These are phyloP conservation scores for Seriola aureovittata DNA, from an alignment of 2,113 vertebrate species.

Conservation along the genomic window DNA sequence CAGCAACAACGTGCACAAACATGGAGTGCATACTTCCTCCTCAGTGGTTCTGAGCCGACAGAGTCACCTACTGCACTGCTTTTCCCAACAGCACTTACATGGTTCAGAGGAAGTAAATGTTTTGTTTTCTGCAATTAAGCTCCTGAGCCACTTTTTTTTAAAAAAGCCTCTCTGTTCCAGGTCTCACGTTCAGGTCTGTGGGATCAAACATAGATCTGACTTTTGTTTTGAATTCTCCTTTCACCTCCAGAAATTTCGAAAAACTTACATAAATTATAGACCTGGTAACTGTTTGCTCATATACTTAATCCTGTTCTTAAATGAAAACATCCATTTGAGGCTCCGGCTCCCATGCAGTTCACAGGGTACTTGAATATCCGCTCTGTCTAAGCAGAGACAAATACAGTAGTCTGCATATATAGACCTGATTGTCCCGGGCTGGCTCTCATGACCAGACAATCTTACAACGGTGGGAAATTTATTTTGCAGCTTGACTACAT, in stretches of 20 bases:
- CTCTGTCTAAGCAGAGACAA: constrained; percentile 61
- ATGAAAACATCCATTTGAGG: constrained; percentile 75
- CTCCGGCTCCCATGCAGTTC: constrained; percentile 61
- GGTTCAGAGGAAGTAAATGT: constrained; percentile 72
- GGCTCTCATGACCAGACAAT: constrained; percentile 63
- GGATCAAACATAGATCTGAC: constrained; percentile 47
- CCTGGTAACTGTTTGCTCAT: constrained; percentile 40
- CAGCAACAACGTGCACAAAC: neutral
- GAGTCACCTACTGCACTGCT: constrained; percentile 31
- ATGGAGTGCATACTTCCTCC: constrained; percentile 47
- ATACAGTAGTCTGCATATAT: constrained; percentile 56
- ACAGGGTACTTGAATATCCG: constrained; percentile 75
- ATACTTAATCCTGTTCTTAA: constrained; percentile 54
- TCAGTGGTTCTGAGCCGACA: neutral
- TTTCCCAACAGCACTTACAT: constrained; percentile 57
- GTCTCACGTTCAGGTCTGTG: constrained; percentile 16
- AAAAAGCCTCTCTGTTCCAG: neutral
- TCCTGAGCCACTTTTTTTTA: constrained; percentile 34
- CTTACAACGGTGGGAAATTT: constrained; percentile 69
- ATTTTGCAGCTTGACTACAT: constrained; percentile 19
- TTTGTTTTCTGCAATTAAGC: constrained; percentile 75
- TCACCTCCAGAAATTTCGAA: constrained; percentile 34
- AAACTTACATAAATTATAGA: constrained; percentile 54
- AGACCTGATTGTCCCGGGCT: constrained; percentile 57
- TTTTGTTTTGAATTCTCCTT: constrained; percentile 62